Evolutionary conservation across 2,888 invertebrate species (phyloP).

Genomic region (Harpagoxenus sublaevis): DNA sequence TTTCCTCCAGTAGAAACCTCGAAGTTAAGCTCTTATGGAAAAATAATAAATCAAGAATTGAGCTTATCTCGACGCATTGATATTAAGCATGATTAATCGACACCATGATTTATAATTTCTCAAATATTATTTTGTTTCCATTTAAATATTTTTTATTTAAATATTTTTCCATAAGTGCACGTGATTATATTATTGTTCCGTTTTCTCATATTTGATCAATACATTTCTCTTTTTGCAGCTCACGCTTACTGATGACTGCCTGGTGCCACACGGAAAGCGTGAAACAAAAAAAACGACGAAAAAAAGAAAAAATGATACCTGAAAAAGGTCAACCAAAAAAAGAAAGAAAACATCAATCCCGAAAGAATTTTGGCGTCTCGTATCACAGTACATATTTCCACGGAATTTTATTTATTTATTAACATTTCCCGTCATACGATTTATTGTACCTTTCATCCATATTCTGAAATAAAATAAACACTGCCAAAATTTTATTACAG

Average conservation of each 20-base stretch:
- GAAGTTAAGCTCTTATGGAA: constrained; percentile 39
- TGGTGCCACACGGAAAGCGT: constrained; percentile 77
- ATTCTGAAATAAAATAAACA: constrained; percentile 77
- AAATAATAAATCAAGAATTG: constrained; percentile 26
- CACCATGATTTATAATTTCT: neutral
- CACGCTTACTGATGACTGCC: constrained; percentile 83
- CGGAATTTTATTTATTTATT: constrained; percentile 81
- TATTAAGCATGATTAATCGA: neutral
- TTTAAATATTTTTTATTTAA: constrained; percentile 27
- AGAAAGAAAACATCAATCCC: constrained; percentile 63
- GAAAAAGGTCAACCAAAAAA: constrained; percentile 71
- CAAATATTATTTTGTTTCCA: neutral
- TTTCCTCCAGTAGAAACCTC: constrained; percentile 29
- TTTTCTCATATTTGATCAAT: constrained; percentile 15
- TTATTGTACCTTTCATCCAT: constrained; percentile 77
- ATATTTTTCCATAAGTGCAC: constrained; percentile 42
- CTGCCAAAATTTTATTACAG: constrained; percentile 77
- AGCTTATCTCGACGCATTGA: constrained; percentile 1
- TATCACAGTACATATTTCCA: constrained; percentile 74
- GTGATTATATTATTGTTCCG: neutral
- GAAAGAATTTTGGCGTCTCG: constrained; percentile 60
- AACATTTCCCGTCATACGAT: constrained; percentile 74
- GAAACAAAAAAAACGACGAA: constrained; percentile 74
- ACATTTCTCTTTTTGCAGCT: constrained; percentile 79
- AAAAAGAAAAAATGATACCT: constrained; percentile 68